These are phyloP conservation scores for Anoplopoma fimbria DNA, from an alignment of 2,113 vertebrate genomes.

Conservation along the genomic window DNA sequence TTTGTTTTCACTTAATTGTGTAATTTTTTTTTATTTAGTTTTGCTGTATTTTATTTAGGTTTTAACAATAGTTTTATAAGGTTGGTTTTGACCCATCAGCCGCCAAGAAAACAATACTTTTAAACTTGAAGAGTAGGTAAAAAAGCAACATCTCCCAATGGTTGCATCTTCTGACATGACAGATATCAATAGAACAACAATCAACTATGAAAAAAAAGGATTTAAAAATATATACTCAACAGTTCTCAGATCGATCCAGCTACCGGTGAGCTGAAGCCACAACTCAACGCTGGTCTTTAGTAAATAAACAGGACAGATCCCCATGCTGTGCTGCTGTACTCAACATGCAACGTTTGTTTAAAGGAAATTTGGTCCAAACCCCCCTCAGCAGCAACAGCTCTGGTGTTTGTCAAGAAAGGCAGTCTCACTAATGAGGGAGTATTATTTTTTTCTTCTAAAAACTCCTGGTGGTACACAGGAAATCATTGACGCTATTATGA, in stretches of 20 bases:
- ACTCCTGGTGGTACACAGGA: background rate
- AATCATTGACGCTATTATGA: constrained; percentile 42
- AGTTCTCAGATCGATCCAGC: background rate
- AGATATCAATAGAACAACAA: background rate
- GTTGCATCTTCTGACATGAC: background rate
- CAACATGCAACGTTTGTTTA: constrained; percentile 1
- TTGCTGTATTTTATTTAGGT: background rate
- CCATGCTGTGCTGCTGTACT: constrained; percentile 29
- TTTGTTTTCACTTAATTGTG: no score
- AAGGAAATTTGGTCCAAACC: constrained; percentile 21
- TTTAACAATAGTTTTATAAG: background rate
- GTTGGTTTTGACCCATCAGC: background rate
- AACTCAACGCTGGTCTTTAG: constrained; percentile 6
- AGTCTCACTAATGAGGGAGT: constrained; percentile 40
- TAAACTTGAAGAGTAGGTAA: no score
- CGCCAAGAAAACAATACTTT: background rate
- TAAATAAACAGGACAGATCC: background rate
- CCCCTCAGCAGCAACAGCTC: background rate
- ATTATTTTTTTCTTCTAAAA: background rate
- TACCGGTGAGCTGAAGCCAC: background rate
- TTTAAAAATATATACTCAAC: background rate
- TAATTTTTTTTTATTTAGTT: background rate
- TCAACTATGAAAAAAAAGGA: background rate
- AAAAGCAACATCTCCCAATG: background rate
- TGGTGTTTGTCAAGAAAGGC: background rate